These are phyloP conservation scores for Epistrophe grossulariae DNA, from an alignment of 2,888 invertebrate genomes.

Conservation along the genomic window DNA sequence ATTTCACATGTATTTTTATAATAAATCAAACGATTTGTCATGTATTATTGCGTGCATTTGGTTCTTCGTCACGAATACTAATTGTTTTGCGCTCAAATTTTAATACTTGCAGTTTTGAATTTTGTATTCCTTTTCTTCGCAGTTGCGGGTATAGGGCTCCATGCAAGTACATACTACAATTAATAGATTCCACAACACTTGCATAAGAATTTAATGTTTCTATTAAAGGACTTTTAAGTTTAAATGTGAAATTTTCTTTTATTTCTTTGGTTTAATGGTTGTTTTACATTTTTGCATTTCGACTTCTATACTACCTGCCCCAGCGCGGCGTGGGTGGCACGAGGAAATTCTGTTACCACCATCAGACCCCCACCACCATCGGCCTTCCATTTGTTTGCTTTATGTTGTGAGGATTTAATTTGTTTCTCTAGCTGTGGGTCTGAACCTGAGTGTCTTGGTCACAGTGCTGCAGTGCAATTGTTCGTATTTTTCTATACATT, in stretches of 20 bases:
- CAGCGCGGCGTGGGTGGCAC: not conserved
- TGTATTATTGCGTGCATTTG: not conserved
- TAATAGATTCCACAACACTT: slow-evolving; percentile 48
- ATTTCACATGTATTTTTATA: not conserved
- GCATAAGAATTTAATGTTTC: slow-evolving; percentile 52
- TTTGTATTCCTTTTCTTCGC: not conserved
- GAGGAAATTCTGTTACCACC: slow-evolving; percentile 1
- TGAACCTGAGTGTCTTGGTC: slow-evolving; percentile 49
- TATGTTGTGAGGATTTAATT: slow-evolving; percentile 63
- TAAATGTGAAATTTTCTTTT: slow-evolving; percentile 29
- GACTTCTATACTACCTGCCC: slow-evolving; percentile 39
- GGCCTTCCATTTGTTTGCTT: slow-evolving; percentile 26
- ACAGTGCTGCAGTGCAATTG: slow-evolving; percentile 59
- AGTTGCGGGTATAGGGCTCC: slow-evolving; percentile 7
- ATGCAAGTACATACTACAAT: slow-evolving; percentile 16
- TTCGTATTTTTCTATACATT: slow-evolving; percentile 41
- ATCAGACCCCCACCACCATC: not conserved
- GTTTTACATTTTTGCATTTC: slow-evolving; percentile 57
- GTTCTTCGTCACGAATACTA: not conserved
- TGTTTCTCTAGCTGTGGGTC: slow-evolving; percentile 58
- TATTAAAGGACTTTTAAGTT: slow-evolving; percentile 51
- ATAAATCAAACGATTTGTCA: not conserved
- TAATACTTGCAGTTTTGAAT: slow-evolving; percentile 17
- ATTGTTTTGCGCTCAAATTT: not conserved
- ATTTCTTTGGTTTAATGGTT: slow-evolving; percentile 43